Conservation (phyloP, 2,113 vertebrate species). For the Caretta caretta region DNA sequence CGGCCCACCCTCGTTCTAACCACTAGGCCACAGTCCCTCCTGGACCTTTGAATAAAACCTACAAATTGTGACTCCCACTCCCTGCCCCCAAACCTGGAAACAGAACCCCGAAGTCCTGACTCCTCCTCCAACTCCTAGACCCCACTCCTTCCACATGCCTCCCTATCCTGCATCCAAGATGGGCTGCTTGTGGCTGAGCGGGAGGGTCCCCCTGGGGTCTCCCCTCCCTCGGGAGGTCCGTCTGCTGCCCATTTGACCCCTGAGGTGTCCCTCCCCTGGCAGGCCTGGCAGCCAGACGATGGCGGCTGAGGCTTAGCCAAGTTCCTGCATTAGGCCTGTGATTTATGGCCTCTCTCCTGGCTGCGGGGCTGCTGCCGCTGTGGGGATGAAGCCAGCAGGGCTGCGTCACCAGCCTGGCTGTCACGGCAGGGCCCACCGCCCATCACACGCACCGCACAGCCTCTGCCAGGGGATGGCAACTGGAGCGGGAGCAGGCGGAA, state of each 20-base stretch:
- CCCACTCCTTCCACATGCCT: not conserved
- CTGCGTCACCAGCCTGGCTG: too few relatives aligned
- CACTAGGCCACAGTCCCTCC: too few relatives aligned
- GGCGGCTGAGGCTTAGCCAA: not conserved
- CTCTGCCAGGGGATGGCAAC: too few relatives aligned
- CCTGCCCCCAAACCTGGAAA: not conserved
- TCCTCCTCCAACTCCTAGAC: not conserved
- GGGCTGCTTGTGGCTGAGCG: not conserved
- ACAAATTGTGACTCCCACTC: not conserved
- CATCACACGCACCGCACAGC: not conserved
- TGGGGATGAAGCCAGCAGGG: not conserved
- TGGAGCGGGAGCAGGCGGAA: not conserved
- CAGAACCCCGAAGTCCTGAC: not conserved
- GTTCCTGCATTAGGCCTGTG: not conserved
- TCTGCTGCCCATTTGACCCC: not conserved
- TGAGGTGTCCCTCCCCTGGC: not conserved
- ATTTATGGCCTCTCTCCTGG: not conserved
- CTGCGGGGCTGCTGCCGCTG: not conserved
- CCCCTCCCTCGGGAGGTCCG: not conserved
- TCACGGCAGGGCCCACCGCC: not conserved
- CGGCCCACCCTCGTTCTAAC: too few relatives aligned
- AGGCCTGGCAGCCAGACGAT: not conserved
- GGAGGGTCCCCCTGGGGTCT: not conserved
- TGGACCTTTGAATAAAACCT: not conserved
- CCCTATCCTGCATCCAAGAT: not conserved